Base-by-base conservation (phyloP, 2,797 vertebrate genomes). In the Sciurus carolinensis region DNA sequence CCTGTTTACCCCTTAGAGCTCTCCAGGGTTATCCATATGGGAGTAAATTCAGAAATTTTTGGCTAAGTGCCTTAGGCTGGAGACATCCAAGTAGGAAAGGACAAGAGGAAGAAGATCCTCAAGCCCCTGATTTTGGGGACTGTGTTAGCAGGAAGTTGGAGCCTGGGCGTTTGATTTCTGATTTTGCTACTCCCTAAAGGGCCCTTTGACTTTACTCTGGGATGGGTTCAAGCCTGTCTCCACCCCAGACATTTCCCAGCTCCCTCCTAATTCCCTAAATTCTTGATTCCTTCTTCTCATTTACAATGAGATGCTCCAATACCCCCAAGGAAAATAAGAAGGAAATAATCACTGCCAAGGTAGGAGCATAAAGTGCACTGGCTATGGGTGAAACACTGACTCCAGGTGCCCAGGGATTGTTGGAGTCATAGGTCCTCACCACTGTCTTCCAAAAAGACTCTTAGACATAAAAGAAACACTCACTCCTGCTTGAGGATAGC, bases 81-180 rank as follows among this genome's bases (percentile, higher is more conserved):
- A 86, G 82, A 88, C 12, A 36, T 57, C 69, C 76, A 66, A 88
- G 33, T 30, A 54, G 86, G 42, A 62, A 72, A 89, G 75, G 36
- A 71, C 42, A 64, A 81, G 72, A 87, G 14, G 24, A 12, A 96
- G 76, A 47, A 69, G n/a, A 30, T 30, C 12, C 12, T 42, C 30
- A 47, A 47, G 8, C 73, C 22, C 42, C 5, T 36, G 76, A 62
- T n/a, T 77, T 84, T 96, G 64, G 77, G 82, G 66, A 76, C 69
- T 64, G 36, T 33, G 52, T 87, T 92, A 91, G 44, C 39, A 93
- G 81, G 89, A 77, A 86, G 36, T 73, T 79, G 47, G 89, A 85
- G 36, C 24, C 92, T 92, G 75, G 82, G 64, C 30, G 20, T 90
- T 94, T 87, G 72, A 13, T 72, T 95, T 94, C 59, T 95, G 88